Conservation (phyloP, 2,113 vertebrate species). For the Takifugu bimaculatus region DNA sequence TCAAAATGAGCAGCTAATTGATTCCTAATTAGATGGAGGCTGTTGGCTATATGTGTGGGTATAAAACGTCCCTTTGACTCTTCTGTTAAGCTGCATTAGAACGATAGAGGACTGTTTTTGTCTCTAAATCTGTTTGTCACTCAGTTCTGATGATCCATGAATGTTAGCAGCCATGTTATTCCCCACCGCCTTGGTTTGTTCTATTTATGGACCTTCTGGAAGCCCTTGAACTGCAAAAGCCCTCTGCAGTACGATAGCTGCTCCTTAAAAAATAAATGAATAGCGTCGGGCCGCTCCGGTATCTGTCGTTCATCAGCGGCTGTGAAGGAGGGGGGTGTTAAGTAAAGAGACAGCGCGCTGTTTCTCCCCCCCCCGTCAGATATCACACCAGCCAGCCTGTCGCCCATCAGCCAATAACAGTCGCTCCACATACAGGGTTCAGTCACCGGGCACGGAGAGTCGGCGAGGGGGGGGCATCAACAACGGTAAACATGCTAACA, state of each 20-base stretch:
- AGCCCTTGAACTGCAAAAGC: constrained; percentile 39
- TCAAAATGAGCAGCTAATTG: too few relatives aligned
- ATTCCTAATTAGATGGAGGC: too few relatives aligned
- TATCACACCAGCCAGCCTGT: constrained; percentile 64
- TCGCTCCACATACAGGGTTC: constrained; percentile 60
- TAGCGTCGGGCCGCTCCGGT: constrained; percentile 21
- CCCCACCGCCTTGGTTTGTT: constrained; percentile 12
- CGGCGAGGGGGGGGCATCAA: constrained; percentile 23
- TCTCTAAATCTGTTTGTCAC: neutral
- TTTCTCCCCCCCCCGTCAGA: constrained; percentile 60
- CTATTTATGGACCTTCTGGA: constrained; percentile 26
- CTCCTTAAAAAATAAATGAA: constrained; percentile 57
- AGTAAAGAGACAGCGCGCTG: constrained; percentile 64
- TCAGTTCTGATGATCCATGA: neutral
- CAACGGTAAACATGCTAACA: constrained; percentile 32
- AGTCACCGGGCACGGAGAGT: constrained; percentile 48
- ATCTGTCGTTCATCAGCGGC: constrained; percentile 42
- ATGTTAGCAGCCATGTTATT: neutral
- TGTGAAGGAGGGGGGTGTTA: constrained; percentile 51
- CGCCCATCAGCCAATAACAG: constrained; percentile 67
- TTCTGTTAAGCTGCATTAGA: too few relatives aligned
- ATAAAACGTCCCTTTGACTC: too few relatives aligned
- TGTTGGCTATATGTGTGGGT: too few relatives aligned
- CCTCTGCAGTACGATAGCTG: constrained; percentile 23
- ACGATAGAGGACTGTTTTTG: too few relatives aligned